phyloP scores from a whole-genome alignment of 2,888 invertebrate species.

The Calliopum simillimum region DNA sequence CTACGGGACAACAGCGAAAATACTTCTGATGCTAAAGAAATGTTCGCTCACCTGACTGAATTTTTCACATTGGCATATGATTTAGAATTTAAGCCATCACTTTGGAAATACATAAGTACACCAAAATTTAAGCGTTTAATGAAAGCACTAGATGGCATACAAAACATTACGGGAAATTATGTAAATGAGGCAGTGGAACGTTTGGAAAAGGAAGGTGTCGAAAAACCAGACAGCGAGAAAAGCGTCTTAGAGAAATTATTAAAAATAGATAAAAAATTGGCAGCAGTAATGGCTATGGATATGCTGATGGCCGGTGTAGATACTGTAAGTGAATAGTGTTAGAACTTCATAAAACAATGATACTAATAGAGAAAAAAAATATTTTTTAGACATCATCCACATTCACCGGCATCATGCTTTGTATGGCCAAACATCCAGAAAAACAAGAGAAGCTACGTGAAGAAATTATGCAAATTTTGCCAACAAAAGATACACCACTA shows the following conservation, averaged over 20 bases:
- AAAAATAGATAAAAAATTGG: slow-evolving; percentile 73
- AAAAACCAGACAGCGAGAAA: slow-evolving; percentile 52
- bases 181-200: slow-evolving; percentile 62
- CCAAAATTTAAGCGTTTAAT: slow-evolving; percentile 57
- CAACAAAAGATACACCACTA: slow-evolving; percentile 65
- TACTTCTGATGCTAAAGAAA: too few species aligned
- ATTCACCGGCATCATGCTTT: slow-evolving; percentile 55
- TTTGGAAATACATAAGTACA: slow-evolving; percentile 60
- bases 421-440: slow-evolving; percentile 72
- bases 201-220: slow-evolving; percentile 45
- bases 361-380: not conserved
- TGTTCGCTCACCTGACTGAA: slow-evolving; percentile 52
- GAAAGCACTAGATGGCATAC: slow-evolving; percentile 56
- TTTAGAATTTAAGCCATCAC: slow-evolving; percentile 59
- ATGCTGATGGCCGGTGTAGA: slow-evolving; percentile 80
- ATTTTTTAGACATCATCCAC: slow-evolving; percentile 59
- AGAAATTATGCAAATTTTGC: too few species aligned
- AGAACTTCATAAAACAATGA: not conserved
- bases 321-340: slow-evolving; percentile 70
- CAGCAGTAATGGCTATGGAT: slow-evolving; percentile 77
- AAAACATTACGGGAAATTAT: slow-evolving; percentile 57
- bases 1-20: slow-evolving; percentile 51
- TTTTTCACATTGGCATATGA: slow-evolving; percentile 57
- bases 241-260: slow-evolving; percentile 77
- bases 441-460: slow-evolving; percentile 74